Base-by-base conservation (phyloP, 92 coral and sea anemone species). In the Palythoa grandis region DNA sequence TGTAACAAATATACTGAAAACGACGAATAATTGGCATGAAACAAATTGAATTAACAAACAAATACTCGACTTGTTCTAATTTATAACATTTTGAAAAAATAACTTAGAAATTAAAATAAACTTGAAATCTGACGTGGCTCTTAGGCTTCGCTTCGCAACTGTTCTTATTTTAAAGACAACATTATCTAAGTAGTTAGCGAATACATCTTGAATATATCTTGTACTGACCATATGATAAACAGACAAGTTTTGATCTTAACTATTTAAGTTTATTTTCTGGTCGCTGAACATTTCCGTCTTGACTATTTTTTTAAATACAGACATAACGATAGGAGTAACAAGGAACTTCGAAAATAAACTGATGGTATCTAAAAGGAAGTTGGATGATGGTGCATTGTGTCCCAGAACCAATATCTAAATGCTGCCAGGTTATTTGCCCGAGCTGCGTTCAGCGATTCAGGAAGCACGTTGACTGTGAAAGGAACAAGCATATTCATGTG, bases 281-380 rank as follows among this genome's bases (percentile, higher is more conserved):
- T 17, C 63, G 63, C 63, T 57, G 16, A 13, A 57, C 63, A 57
- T 9, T 57, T 57, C 63, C 63, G 63, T 8, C 14, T 10, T 57
- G n/a, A 57, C 15, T 10, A 57, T 0, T 4, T 8, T 5, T 43
- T 8, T 4, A 5, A 43, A 43, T 5, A 43, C 9, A 5, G 50
- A 5, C 9, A 58, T 4, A 35, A 16, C 14, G 4, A 38, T 39
- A 2, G 23, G 19, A 14, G 50, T 2, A 29, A 16, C 40, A 72
- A 48, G 24, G 37, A 72, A 37, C 39, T 72, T 72, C 11, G n/a
- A 72, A 72, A 72, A 38, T 39, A 15, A 72, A 72, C 76, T 38
- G 14, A 67, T 52, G 71, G 29, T 23, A 43, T 11, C 11, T 39
- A 40, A 60, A 79, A 70, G 70, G 56, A 56, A 15, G 63, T 13